phyloP scores from a whole-genome alignment of 1,140 invertebrate species.

The Whitmania pigra region DNA sequence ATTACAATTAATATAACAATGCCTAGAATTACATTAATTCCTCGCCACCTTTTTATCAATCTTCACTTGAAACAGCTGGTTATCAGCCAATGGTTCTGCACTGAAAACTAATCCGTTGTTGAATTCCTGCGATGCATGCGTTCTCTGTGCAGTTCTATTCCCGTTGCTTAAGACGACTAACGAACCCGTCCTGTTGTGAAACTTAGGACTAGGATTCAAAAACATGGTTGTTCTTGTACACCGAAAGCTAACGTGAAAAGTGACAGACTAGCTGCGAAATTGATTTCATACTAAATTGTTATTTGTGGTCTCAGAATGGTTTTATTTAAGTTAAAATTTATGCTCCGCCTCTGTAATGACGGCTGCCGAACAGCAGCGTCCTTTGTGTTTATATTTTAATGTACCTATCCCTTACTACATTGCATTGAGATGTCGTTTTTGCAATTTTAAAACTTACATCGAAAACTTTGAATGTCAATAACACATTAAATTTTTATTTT shows the following conservation, averaged over 20 bases:
- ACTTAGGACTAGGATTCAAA: conserved; percentile 34
- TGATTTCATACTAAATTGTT: too few relatives aligned
- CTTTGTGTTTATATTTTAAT: too few relatives aligned
- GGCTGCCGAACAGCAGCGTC: too few relatives aligned
- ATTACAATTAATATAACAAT: conserved; percentile 2
- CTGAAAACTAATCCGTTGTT: conserved; percentile 75
- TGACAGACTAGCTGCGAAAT: neutral
- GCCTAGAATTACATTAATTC: neutral
- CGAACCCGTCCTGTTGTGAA: conserved; percentile 66
- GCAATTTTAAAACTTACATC: too few relatives aligned
- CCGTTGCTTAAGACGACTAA: conserved; percentile 65
- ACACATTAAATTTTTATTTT: too few relatives aligned
- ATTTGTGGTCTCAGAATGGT: too few relatives aligned
- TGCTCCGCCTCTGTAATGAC: too few relatives aligned
- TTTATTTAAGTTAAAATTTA: too few relatives aligned
- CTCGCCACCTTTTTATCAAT: conserved; percentile 68
- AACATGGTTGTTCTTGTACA: conserved; percentile 5
- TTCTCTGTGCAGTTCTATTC: conserved; percentile 65
- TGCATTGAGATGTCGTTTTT: too few relatives aligned
- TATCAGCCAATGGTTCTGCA: conserved; percentile 62
- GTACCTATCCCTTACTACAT: too few relatives aligned
- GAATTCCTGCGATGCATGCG: conserved; percentile 51
- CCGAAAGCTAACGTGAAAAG: neutral
- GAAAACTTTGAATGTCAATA: too few relatives aligned
- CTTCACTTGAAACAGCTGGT: conserved; percentile 72